These are phyloP conservation scores for Harpalus rufipes DNA, from an alignment of 2,888 invertebrate species.

Conservation along the genomic window DNA sequence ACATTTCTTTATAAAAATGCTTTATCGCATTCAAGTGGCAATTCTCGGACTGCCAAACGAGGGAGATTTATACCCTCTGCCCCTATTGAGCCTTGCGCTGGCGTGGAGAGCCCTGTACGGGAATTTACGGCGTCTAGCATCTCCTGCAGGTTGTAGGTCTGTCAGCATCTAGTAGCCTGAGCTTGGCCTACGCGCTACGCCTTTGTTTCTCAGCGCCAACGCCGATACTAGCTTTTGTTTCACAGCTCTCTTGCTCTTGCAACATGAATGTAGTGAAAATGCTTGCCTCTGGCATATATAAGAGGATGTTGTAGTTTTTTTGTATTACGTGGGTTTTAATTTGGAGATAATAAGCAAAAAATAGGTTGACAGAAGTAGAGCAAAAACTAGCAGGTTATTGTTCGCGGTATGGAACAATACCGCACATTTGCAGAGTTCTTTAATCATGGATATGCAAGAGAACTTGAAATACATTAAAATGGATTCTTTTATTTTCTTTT, in stretches of 20 bases:
- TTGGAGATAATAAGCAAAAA: slow-evolving; percentile 2
- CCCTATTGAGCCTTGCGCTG: slow-evolving; percentile 65
- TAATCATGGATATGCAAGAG: not conserved
- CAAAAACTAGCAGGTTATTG: slow-evolving; percentile 1
- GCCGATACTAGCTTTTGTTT: slow-evolving; percentile 56
- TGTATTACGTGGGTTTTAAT: not conserved
- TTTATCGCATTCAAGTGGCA: slow-evolving; percentile 67
- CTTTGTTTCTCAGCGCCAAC: not conserved
- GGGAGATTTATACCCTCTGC: slow-evolving; percentile 60
- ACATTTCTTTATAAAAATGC: slow-evolving; percentile 67
- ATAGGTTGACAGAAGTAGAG: not conserved
- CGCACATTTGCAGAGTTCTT: not conserved
- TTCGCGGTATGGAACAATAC: slow-evolving; percentile 1
- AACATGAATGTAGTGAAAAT: slow-evolving; percentile 42
- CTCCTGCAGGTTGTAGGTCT: slow-evolving; percentile 35
- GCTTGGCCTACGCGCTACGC: slow-evolving; percentile 7
- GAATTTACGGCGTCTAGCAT: slow-evolving; percentile 38
- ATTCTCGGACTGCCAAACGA: slow-evolving; percentile 63
- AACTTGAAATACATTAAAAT: not conserved
- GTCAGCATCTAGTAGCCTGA: slow-evolving; percentile 19
- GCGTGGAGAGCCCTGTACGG: slow-evolving; percentile 63
- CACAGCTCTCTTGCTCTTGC: slow-evolving; percentile 24
- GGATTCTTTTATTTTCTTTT: not conserved
- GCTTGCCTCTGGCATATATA: slow-evolving; percentile 12
- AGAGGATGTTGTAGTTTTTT: slow-evolving; percentile 24